Base-by-base conservation (phyloP, 1,140 invertebrate species). In the Lepidurus arcticus region DNA sequence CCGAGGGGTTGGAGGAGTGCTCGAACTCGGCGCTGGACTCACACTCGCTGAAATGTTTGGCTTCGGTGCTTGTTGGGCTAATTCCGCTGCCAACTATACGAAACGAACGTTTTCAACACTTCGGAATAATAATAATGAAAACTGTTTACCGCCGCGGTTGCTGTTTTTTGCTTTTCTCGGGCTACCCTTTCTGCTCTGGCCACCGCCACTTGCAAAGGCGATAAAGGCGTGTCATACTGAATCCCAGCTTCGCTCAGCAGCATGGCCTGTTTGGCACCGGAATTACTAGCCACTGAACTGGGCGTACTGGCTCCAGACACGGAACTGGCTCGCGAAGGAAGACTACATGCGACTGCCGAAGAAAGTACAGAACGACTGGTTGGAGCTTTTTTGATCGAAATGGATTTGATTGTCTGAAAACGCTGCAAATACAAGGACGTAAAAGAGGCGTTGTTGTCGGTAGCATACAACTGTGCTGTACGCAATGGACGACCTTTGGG, bases 241-340 rank as follows among this genome's bases (percentile, higher is more conserved):
- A 98, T 93, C 7, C 92, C 92, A 83, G 90, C 91, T 74, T 97
- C 94, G 43, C 90, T 88, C 79, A 97, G 84, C 47, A 96, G 89
- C 42, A 90, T 90, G 6, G 92, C 89, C 83, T 96, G 94, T 82
- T 96, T 95, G 5, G 73, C 73, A 16, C 43, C 78, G 43, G 42
- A 26, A 5, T 74, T 73, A 10, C 44, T 81, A 79, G 65, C 73
- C 45, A 47, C 53, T 44, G 74, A 24, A 44, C 44, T 44, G 16
- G 77, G 65, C 6, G 44, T 76, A 44, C 75, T 47, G 1, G 43
- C 13, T 16, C 75, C 75, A 13, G 47, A 44, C 43, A 76, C 43
- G 11, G 75, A 76, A 10, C 10, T 76, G 75, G 10, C 24, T 24
- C 44, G 16, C 21, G 26, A 76, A 73, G 43, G 42, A 76, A 21